Conservation (phyloP, 2,797 vertebrate genomes). For the Acrossocheilus fasciatus region DNA sequence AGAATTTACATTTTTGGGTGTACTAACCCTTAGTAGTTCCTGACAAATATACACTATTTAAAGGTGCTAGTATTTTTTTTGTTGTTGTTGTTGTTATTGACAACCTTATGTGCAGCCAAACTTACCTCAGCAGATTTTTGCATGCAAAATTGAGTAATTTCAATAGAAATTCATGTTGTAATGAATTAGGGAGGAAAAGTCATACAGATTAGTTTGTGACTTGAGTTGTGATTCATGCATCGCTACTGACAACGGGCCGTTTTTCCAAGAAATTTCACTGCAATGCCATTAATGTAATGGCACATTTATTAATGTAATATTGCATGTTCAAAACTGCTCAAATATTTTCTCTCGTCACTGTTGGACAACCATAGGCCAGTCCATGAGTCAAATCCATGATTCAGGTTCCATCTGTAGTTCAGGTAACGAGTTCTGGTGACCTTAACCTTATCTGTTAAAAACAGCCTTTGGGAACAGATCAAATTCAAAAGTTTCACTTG, state of each 20-base stretch:
- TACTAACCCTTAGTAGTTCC: background rate
- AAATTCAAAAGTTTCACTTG: background rate
- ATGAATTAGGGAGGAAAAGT: background rate
- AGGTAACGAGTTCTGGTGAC: background rate
- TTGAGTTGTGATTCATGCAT: background rate
- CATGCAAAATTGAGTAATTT: background rate
- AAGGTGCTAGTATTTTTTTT: background rate
- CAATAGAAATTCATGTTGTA: background rate
- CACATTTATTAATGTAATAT: background rate
- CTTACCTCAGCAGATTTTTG: background rate
- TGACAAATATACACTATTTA: background rate
- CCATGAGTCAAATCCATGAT: conserved; percentile 23
- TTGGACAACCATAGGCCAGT: background rate
- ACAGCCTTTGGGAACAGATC: background rate
- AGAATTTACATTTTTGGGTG: background rate
- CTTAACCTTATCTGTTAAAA: background rate
- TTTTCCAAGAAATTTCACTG: background rate
- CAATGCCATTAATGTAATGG: background rate
- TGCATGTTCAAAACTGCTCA: background rate
- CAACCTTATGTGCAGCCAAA: background rate
- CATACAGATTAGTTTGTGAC: background rate
- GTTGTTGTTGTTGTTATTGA: background rate
- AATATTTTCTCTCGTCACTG: background rate
- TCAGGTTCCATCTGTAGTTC: conserved; percentile 2
- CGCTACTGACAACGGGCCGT: background rate